Evolutionary conservation across 1,140 invertebrate genomes (phyloP).

Genomic region (Anastrepha ludens): DNA sequence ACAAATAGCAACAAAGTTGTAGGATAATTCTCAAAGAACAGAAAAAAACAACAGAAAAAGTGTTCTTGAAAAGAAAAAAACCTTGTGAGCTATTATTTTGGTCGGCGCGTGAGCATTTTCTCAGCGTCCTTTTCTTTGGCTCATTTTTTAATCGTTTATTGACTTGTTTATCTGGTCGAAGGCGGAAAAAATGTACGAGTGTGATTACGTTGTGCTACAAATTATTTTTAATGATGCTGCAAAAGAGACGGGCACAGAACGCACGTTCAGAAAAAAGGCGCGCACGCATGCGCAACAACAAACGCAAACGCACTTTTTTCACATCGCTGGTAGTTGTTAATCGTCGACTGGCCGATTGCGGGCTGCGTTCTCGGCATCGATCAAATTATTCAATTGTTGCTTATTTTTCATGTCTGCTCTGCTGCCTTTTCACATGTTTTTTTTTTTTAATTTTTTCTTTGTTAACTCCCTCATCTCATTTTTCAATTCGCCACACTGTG

Average conservation of each 20-base stretch:
- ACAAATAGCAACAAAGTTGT: neutral
- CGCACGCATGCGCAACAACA: slow-evolving; percentile 40
- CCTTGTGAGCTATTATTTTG: slow-evolving; percentile 23
- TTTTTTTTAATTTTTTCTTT: neutral
- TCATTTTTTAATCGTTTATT: slow-evolving; percentile 70
- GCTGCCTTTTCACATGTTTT: neutral
- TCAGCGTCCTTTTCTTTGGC: neutral
- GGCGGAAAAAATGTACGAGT: slow-evolving; percentile 40
- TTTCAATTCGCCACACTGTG: slow-evolving; percentile 26
- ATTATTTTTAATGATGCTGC: slow-evolving; percentile 71
- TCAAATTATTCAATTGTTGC: slow-evolving; percentile 29
- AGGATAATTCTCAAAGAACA: neutral
- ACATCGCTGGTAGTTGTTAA: neutral
- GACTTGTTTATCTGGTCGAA: slow-evolving; percentile 70
- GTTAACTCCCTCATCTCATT: neutral
- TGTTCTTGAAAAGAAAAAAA: neutral
- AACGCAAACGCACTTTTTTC: slow-evolving; percentile 13
- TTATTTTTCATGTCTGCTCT: slow-evolving; percentile 7
- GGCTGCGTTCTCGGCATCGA: slow-evolving; percentile 21
- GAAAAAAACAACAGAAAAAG: neutral
- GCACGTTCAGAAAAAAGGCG: neutral
- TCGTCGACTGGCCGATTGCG: neutral
- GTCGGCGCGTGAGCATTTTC: slow-evolving; percentile 18
- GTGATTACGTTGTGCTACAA: slow-evolving; percentile 61
- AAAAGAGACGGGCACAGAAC: slow-evolving; percentile 57